phyloP scores from a whole-genome alignment of 2,888 invertebrate species.

The Coleophora deauratella region DNA sequence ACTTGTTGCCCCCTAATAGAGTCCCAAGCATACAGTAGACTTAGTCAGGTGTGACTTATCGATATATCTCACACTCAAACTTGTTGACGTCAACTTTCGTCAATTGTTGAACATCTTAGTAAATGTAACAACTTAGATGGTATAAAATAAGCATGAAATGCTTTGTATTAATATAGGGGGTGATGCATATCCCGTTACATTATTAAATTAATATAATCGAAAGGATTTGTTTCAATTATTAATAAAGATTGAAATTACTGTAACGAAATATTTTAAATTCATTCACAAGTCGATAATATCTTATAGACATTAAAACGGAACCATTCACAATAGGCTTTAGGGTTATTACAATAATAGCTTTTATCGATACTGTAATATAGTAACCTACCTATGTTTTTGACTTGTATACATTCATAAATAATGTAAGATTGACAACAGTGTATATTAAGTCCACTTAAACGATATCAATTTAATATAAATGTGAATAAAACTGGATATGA shows the following conservation, averaged over 20 bases:
- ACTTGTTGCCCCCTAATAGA: constrained; percentile 58
- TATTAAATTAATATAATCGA: constrained; percentile 27
- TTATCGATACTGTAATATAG: constrained; percentile 63
- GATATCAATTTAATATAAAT: constrained; percentile 65
- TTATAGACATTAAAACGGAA: constrained; percentile 53
- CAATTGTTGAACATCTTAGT: constrained; percentile 42
- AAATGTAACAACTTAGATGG: constrained; percentile 61
- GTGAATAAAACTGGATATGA: constrained; percentile 69
- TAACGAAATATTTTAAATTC: constrained; percentile 28
- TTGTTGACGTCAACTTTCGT: constrained; percentile 32
- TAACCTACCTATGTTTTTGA: constrained; percentile 60
- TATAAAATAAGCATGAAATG: constrained; percentile 62
- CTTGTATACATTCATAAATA: constrained; percentile 69
- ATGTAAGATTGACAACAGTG: constrained; percentile 62
- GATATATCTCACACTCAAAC: constrained; percentile 61
- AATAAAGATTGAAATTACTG: constrained; percentile 33
- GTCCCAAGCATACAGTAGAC: constrained; percentile 53
- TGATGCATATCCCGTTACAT: constrained; percentile 43
- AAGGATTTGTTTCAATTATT: constrained; percentile 33
- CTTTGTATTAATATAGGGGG: constrained; percentile 56
- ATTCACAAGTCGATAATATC: constrained; percentile 22
- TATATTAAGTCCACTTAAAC: constrained; percentile 66
- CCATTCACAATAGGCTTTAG: constrained; percentile 67
- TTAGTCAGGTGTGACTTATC: constrained; percentile 53
- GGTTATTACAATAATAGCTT: constrained; percentile 67